phyloP scores from a whole-genome alignment of 2,113 vertebrate species.

The Falco punctatus region DNA sequence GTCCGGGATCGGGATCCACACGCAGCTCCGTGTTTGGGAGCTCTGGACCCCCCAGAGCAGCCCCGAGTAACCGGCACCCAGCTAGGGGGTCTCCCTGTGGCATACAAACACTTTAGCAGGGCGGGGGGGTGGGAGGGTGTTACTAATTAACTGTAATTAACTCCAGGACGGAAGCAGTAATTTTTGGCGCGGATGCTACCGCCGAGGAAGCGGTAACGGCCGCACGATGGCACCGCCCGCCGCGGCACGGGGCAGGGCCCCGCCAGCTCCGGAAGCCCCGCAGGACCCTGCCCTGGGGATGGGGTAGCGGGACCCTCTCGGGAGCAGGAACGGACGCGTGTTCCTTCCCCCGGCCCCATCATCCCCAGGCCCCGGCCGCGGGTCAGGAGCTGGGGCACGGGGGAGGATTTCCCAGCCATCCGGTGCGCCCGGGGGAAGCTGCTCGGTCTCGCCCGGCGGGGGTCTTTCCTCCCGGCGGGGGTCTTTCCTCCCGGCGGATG shows the following conservation, averaged over 20 bases:
- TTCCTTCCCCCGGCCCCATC: background rate
- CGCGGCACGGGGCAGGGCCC: background rate
- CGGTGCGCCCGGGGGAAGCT: background rate
- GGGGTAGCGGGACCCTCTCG: background rate
- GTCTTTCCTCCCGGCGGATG: background rate
- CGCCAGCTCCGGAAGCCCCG: background rate
- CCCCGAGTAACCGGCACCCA: background rate
- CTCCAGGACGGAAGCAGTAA: background rate
- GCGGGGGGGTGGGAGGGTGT: background rate
- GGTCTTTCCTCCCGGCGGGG: too few species aligned
- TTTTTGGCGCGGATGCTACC: rapidly evolving
- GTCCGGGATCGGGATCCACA: background rate
- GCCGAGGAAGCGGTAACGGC: rapidly evolving
- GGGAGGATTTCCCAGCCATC: background rate
- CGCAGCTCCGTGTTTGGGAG: background rate
- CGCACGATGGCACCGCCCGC: background rate
- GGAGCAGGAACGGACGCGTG: background rate
- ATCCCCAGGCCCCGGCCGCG: background rate
- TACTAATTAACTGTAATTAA: background rate
- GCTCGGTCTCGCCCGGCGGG: too few species aligned
- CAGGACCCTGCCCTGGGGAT: background rate
- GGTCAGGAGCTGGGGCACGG: background rate
- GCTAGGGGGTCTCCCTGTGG: background rate
- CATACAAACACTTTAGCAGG: background rate
- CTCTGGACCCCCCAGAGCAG: rapidly evolving